A percentile compares a stretch with the other conserved stretches of the same genome.
Evolutionary conservation across 1,140 invertebrate species (phyloP).

Genomic region (Zaprionus tsacasi): DNA sequence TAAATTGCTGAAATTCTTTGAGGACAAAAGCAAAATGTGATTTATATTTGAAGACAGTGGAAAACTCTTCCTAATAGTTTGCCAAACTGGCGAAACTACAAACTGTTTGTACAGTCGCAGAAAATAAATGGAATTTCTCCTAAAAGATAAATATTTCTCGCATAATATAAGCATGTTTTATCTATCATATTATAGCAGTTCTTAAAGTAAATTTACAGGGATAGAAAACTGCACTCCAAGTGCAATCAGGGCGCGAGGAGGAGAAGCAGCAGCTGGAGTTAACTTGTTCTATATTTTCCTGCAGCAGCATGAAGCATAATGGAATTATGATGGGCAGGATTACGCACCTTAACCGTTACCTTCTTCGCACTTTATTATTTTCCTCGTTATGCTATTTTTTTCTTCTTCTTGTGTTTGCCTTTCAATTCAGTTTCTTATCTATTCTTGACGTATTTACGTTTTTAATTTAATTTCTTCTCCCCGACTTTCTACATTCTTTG

Average conservation of each 20-base stretch:
- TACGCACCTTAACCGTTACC: constrained; percentile 8
- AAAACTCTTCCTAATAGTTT: background rate
- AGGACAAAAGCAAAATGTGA: background rate
- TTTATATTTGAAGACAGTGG: background rate
- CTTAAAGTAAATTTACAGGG: background rate
- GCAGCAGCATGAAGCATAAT: background rate
- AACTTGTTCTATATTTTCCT: background rate
- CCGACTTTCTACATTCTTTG: constrained; percentile 5
- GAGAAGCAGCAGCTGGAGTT: too few relatives aligned
- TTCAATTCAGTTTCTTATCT: too few relatives aligned
- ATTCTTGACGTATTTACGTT: background rate
- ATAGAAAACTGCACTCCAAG: background rate
- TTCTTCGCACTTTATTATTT: background rate
- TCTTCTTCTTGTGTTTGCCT: background rate
- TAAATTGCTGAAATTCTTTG: background rate
- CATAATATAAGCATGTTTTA: too few relatives aligned
- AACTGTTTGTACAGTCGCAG: too few relatives aligned
- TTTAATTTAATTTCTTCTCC: constrained; percentile 11
- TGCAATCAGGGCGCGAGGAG: background rate
- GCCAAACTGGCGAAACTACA: too few relatives aligned
- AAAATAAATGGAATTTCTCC: too few relatives aligned
- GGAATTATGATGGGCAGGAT: constrained; percentile 9
- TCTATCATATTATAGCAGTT: too few relatives aligned
- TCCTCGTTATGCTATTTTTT: constrained; percentile 7
- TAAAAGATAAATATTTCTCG: too few relatives aligned